These are phyloP conservation scores for Apeira syringaria DNA, from an alignment of 2,888 invertebrate species.

Conservation along the genomic window DNA sequence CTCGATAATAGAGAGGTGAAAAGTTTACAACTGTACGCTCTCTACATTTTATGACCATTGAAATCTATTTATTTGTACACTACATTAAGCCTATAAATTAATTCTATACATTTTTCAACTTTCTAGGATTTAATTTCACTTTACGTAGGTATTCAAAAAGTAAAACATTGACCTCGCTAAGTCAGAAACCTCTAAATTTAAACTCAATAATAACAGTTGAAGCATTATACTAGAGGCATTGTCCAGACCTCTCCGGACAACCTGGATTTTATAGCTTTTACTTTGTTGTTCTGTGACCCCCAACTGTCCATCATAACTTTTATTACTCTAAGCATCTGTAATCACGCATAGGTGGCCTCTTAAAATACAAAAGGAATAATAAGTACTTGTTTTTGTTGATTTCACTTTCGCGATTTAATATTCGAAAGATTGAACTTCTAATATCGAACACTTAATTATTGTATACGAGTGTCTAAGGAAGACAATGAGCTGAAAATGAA, in stretches of 20 bases:
- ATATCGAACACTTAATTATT: constrained; percentile 20
- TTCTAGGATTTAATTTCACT: constrained; percentile 4
- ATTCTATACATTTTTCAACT: neutral
- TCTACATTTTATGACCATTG: constrained; percentile 11
- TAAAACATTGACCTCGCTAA: constrained; percentile 15
- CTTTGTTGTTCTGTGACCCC: constrained; percentile 44
- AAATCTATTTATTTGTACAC: neutral
- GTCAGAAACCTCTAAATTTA: constrained; percentile 15
- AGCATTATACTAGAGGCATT: constrained; percentile 22
- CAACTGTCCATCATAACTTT: constrained; percentile 54
- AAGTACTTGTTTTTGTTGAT: constrained; percentile 17
- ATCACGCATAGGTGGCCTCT: constrained; percentile 51
- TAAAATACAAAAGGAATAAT: constrained; percentile 33
- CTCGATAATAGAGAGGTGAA: neutral
- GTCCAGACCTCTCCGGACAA: constrained; percentile 42
- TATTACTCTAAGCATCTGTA: constrained; percentile 49
- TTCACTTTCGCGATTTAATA: constrained; percentile 31
- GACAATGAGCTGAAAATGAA: constrained; percentile 14
- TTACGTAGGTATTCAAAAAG: constrained; percentile 12
- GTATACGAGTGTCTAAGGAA: constrained; percentile 21
- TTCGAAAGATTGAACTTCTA: constrained; percentile 10
- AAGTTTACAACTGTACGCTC: constrained; percentile 8
- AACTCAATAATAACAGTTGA: constrained; percentile 27
- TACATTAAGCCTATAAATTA: neutral
- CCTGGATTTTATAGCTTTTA: constrained; percentile 47